Percentiles rank a stretch among this genome's conserved stretches.
phyloP scores from a whole-genome alignment of 2,888 invertebrate species.

The Oscheius sp. region DNA sequence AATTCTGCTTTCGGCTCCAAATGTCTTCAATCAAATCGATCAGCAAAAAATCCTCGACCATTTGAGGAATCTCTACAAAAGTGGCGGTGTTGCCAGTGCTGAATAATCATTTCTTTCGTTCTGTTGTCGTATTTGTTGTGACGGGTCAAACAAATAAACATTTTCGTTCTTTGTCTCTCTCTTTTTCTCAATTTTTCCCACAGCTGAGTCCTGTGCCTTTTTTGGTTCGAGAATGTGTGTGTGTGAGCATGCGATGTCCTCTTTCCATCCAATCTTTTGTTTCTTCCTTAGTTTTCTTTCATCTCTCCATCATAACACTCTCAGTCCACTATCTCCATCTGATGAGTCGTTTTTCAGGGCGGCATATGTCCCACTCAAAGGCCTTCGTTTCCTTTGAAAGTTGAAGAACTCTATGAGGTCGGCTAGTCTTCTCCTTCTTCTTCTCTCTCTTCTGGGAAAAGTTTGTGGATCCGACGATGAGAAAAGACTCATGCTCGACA shows the following conservation, averaged over 20 bases:
- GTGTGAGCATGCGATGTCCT: no score
- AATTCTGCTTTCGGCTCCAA: constrained; percentile 73
- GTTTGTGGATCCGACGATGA: constrained; percentile 71
- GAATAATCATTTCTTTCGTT: background rate
- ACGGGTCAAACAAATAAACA: constrained; percentile 7
- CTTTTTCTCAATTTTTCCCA: background rate
- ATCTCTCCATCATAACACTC: background rate
- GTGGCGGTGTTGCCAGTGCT: background rate
- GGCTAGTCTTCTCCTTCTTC: background rate
- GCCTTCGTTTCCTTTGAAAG: background rate
- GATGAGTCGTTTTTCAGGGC: constrained; percentile 7
- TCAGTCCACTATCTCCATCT: background rate
- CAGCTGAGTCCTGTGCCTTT: background rate
- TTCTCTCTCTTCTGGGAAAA: no score
- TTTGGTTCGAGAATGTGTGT: no score
- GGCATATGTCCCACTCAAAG: background rate
- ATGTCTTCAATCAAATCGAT: constrained; percentile 70
- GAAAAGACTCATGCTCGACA: constrained; percentile 72
- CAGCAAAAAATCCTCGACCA: background rate
- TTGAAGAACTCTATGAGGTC: background rate
- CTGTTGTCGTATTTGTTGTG: background rate
- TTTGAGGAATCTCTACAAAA: background rate
- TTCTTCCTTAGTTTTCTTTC: background rate
- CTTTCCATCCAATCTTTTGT: no score
- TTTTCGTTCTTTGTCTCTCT: background rate